phyloP scores from a whole-genome alignment of 1,140 invertebrate species.

The Bactericera cockerelli region DNA sequence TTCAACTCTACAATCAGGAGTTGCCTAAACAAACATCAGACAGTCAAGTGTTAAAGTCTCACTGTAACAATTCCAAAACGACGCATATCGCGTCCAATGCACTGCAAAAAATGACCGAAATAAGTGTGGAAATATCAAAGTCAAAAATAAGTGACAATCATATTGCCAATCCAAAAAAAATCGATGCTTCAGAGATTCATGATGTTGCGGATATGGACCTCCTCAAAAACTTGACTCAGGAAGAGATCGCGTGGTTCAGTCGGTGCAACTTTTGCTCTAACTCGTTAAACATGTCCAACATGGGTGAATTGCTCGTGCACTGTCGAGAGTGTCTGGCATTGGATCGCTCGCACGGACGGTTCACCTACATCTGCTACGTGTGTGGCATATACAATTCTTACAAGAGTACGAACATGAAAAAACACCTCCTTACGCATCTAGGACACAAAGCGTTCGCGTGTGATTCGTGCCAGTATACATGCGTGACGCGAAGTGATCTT shows the following conservation, averaged over 20 bases:
- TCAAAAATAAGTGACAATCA: too few species aligned
- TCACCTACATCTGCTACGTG: background rate
- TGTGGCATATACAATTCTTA: background rate
- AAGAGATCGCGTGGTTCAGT: background rate
- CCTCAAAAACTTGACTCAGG: background rate
- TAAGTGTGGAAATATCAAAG: background rate
- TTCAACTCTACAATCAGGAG: background rate
- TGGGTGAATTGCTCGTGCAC: background rate
- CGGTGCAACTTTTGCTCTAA: background rate
- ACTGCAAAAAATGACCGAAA: too few species aligned
- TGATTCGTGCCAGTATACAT: background rate
- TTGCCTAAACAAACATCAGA: background rate
- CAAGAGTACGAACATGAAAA: constrained; percentile 3
- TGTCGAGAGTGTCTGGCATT: background rate
- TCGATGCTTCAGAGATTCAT: background rate
- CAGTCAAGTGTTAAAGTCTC: background rate
- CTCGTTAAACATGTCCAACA: background rate
- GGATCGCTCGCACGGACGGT: background rate
- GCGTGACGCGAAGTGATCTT: constrained; percentile 13
- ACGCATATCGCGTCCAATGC: too few species aligned
- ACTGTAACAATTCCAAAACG: background rate
- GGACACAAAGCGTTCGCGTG: background rate
- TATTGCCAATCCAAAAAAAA: background rate
- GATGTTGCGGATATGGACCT: background rate
- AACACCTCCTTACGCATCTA: background rate